Percentiles rank a stretch among this genome's conserved stretches.
These are phyloP conservation scores for Mellilla xanthometata DNA, from an alignment of 2,888 invertebrate genomes.

Conservation along the genomic window DNA sequence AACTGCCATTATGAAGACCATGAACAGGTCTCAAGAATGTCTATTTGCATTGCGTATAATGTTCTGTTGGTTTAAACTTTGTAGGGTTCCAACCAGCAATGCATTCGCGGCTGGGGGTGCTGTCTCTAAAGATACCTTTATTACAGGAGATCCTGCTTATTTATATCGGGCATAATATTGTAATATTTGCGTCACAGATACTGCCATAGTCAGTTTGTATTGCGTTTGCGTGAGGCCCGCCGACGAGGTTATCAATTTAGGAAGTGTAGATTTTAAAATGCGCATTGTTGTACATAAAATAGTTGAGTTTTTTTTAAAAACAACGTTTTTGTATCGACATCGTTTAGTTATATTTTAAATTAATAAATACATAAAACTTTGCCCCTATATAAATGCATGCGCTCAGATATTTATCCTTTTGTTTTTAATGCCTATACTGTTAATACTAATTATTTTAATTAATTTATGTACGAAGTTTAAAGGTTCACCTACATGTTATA, in stretches of 20 bases:
- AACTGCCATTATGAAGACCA: constrained; percentile 45
- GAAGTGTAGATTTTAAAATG: constrained; percentile 59
- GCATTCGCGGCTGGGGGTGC: constrained; percentile 15
- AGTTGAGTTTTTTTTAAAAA: too few relatives aligned
- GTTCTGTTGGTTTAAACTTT: constrained; percentile 16
- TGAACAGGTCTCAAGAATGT: constrained; percentile 42
- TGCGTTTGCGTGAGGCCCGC: constrained; percentile 36
- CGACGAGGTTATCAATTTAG: constrained; percentile 68
- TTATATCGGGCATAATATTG: constrained; percentile 30
- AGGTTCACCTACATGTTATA: too few relatives aligned
- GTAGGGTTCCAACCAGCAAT: constrained; percentile 36
- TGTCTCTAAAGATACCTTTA: constrained; percentile 1
- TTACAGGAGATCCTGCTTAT: constrained; percentile 35
- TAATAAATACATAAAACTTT: too few relatives aligned
- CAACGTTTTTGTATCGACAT: too few relatives aligned
- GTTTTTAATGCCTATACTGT: too few relatives aligned
- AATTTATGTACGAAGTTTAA: too few relatives aligned
- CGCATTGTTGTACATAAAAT: constrained; percentile 5
- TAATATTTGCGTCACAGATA: constrained; percentile 26
- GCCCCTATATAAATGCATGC: too few relatives aligned
- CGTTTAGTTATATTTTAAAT: too few relatives aligned
- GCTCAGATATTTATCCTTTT: too few relatives aligned
- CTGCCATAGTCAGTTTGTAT: constrained; percentile 15
- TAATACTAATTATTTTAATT: too few relatives aligned
- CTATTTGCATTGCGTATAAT: constrained; percentile 47